These are phyloP conservation scores for Rhipidura dahli DNA, from an alignment of 2,113 vertebrate species.

Conservation along the genomic window DNA sequence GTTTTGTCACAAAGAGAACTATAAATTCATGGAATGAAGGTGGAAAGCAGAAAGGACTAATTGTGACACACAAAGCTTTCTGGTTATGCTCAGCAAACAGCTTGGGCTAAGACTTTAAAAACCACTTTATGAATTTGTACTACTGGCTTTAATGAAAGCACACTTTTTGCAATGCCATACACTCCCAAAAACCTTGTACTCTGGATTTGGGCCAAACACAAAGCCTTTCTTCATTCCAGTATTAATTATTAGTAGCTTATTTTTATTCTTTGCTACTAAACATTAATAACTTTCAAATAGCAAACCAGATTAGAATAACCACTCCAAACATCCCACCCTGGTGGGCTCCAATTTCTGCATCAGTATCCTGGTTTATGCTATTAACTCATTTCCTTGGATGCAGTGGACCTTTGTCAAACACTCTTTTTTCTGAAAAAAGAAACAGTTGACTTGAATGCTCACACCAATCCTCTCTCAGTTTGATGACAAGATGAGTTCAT, in stretches of 20 bases:
- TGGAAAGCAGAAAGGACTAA: slow-evolving; percentile 33
- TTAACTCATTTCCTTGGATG: background rate
- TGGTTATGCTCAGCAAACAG: slow-evolving; percentile 49
- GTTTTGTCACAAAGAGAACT: slow-evolving; percentile 48
- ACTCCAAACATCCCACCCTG: background rate
- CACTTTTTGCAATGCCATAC: background rate
- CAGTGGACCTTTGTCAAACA: background rate
- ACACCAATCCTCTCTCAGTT: background rate
- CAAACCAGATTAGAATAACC: background rate
- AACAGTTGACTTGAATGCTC: background rate
- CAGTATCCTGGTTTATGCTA: background rate
- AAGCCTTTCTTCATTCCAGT: background rate
- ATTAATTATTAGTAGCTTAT: slow-evolving; percentile 32
- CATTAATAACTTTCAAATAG: slow-evolving; percentile 31
- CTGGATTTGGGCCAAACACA: slow-evolving; percentile 5
- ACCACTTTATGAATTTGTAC: background rate
- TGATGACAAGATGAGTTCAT: background rate
- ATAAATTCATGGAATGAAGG: background rate
- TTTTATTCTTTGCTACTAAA: slow-evolving; percentile 12
- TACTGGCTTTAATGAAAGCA: slow-evolving; percentile 16
- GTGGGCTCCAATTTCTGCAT: slow-evolving; percentile 11
- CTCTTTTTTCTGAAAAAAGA: background rate
- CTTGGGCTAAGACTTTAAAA: background rate
- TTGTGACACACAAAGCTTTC: slow-evolving; percentile 39
- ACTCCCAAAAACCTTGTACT: background rate